Evolutionary conservation across 2,888 invertebrate species (phyloP).

Genomic region (Mesoligia furuncula): DNA sequence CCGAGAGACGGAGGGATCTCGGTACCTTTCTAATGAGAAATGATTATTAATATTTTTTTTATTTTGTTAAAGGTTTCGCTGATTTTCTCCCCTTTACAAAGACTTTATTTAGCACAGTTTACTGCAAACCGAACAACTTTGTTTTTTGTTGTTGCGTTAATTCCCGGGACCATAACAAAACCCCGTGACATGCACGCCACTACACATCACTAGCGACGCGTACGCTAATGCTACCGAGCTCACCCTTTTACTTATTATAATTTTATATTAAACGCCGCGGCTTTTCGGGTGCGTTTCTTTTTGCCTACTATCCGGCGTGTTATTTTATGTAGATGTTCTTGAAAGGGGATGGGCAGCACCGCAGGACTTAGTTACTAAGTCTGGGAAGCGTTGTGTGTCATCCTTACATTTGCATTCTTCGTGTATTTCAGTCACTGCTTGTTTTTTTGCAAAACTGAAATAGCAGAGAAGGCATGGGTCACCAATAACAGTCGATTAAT

Average conservation of each 20-base stretch:
- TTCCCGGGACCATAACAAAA: not conserved
- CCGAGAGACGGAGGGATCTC: not conserved
- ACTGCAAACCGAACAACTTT: not conserved
- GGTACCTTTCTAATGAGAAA: not conserved
- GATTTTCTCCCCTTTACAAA: not conserved
- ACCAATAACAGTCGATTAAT: not conserved
- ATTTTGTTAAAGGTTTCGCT: not conserved
- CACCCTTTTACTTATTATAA: conserved; percentile 75
- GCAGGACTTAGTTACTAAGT: conserved; percentile 45
- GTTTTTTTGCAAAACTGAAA: not conserved
- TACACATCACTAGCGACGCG: conserved; percentile 40
- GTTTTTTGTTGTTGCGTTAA: not conserved
- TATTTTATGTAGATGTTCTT: conserved; percentile 65
- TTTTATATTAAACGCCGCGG: conserved; percentile 69
- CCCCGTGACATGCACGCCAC: conserved; percentile 1
- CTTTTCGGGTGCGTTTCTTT: conserved; percentile 59
- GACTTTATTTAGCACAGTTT: not conserved
- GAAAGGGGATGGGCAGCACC: conserved; percentile 47
- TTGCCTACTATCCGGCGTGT: conserved; percentile 46
- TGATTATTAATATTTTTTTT: not conserved
- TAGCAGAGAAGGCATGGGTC: not conserved
- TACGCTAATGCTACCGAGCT: conserved; percentile 51
- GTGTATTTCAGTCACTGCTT: conserved; percentile 36
- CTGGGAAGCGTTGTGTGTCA: conserved; percentile 37
- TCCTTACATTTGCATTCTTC: conserved; percentile 50